phyloP scores from a whole-genome alignment of 2,113 vertebrate genomes.

The Echinops telfairi region DNA sequence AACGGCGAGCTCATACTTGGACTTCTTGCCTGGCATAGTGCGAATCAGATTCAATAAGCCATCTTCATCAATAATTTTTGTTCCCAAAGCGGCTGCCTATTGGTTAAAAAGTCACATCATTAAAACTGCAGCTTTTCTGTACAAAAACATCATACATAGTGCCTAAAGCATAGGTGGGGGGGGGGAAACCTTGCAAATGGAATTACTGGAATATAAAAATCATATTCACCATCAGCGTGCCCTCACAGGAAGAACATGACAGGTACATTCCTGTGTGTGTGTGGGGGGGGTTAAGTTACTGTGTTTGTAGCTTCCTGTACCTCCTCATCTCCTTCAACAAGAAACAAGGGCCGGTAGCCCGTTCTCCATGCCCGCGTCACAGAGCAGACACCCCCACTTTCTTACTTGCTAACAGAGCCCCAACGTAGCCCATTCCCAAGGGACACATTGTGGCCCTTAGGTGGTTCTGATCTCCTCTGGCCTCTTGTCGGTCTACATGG shows the following conservation, averaged over 20 bases:
- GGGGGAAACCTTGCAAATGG: slow-evolving; percentile 46
- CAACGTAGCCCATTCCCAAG: background rate
- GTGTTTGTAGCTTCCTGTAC: background rate
- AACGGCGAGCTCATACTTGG: slow-evolving; percentile 95
- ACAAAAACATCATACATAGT: background rate
- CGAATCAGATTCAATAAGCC: slow-evolving; percentile 94
- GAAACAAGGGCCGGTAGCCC: background rate
- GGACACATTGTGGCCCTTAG: background rate
- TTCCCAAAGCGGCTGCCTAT: slow-evolving; percentile 95
- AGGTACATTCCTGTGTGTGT: background rate
- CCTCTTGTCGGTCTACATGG: background rate
- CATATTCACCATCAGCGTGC: background rate
- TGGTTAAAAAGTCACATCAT: slow-evolving; percentile 66
- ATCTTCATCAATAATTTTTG: slow-evolving; percentile 95
- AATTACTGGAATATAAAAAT: background rate
- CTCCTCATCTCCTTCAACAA: background rate
- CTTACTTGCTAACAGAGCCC: background rate
- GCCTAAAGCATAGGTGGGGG: background rate
- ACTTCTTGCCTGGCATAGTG: slow-evolving; percentile 97
- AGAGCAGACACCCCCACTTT: background rate
- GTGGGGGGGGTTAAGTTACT: background rate
- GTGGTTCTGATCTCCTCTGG: background rate
- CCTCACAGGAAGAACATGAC: slow-evolving; percentile 21
- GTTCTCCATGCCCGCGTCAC: background rate
- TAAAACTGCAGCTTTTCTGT: slow-evolving; percentile 28